Evolutionary conservation across 1,140 invertebrate genomes (phyloP).

Genomic region (Druon quercuslanigerum): DNA sequence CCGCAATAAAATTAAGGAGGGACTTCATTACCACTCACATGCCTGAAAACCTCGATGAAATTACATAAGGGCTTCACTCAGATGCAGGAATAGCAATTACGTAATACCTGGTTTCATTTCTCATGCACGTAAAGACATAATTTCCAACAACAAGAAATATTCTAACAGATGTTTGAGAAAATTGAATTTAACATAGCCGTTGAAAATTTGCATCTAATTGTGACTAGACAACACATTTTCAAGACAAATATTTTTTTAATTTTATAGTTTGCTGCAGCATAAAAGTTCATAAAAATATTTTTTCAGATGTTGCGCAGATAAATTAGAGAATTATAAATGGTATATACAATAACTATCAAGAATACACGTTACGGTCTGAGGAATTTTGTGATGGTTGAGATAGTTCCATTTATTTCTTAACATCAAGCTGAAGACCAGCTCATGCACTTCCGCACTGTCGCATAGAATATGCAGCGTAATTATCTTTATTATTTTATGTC

Average conservation of each 20-base stretch:
- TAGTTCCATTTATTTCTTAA: slow-evolving; percentile 10
- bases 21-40: slow-evolving; percentile 28
- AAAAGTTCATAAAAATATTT: no score
- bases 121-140: slow-evolving; percentile 23
- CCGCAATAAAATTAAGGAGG: not conserved
- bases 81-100: slow-evolving; percentile 6
- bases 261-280: no score
- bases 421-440: slow-evolving; percentile 7
- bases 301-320: no score
- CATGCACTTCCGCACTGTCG: slow-evolving; percentile 12
- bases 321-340: not conserved
- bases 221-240: not conserved
- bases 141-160: slow-evolving; percentile 11
- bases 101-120: slow-evolving; percentile 14
- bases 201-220: slow-evolving; percentile 21
- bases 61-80: slow-evolving; percentile 28
- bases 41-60: slow-evolving; percentile 14
- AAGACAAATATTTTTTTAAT: no score
- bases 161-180: not conserved
- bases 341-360: slow-evolving; percentile 16
- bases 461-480: not conserved
- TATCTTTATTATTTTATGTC: slow-evolving; percentile 6
- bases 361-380: slow-evolving; percentile 19
- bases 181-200: not conserved
- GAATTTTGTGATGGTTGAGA: slow-evolving; percentile 7